Base-by-base conservation (phyloP, 2,888 invertebrate species). In the Spisula solida region DNA sequence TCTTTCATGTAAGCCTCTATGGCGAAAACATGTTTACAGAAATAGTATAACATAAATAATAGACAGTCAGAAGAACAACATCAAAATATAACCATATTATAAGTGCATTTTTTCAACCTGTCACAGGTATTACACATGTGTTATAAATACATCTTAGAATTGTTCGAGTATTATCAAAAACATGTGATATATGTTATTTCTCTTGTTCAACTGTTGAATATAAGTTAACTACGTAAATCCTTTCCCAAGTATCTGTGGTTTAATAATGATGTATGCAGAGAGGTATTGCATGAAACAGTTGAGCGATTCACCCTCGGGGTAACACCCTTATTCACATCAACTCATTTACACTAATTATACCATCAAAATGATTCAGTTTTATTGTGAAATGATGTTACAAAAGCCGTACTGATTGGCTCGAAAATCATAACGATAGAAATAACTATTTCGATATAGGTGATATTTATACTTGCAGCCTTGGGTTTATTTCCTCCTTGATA, bases 271-370 rank as follows among this genome's bases (percentile, higher is more conserved):
- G 1, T 66, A n/a, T 0, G 10, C 25, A n/a, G 10, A 25, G 20
- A 66, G n/a, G 25, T 66, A 66, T 66, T 66, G 60, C 51, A 51
- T 51, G 12, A 25, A 25, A 75, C 31, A 31, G 34, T 75, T 75
- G 18, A 16, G 75, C 16, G 75, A 31, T 75, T 12, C 25, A 75
- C 75, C 75, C 75, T 34, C 0, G 18, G 75, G 75, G 18, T 75
- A 75, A 16, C 34, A 75, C 34, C 31, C 34, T 34, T 14, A 16
- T 34, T 18, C 12, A 18, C 20, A 34, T 75, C 31, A 5, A 34
- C 75, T 75, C 75, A 75, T 75, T 31, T 75, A 31, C 31, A 75
- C 75, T 34, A 75, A 75, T 75, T 75, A 75, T 75, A 34, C 34
- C 1, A 75, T 75, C 75, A 16, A 31, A 34, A 34, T 34, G 75